Conservation (phyloP, 2,113 vertebrate genomes). For the Hypocryptadius cinnamomeus region DNA sequence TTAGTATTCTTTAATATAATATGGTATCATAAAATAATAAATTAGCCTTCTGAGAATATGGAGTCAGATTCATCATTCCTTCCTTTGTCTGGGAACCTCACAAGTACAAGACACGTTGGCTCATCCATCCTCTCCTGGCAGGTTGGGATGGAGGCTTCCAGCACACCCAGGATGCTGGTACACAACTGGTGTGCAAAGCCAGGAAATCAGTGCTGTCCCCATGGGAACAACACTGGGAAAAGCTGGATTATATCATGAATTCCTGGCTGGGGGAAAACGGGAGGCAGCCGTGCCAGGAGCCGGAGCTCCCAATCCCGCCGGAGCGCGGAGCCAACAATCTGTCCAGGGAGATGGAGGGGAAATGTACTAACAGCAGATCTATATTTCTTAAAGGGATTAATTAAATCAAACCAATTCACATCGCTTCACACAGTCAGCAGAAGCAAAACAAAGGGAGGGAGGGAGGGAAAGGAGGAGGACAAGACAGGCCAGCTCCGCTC, state of each 20-base stretch:
- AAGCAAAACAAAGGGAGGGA: neutral
- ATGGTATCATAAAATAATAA: no score
- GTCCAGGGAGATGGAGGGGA: neutral
- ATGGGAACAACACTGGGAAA: neutral
- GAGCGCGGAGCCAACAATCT: neutral
- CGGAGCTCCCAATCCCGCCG: neutral
- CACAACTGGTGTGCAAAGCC: neutral
- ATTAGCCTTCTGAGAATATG: no score
- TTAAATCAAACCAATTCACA: neutral
- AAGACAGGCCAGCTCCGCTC: neutral
- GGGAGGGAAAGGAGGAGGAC: neutral
- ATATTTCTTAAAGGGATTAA: neutral
- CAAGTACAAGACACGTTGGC: neutral
- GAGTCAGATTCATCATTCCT: no score
- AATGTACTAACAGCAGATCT: neutral
- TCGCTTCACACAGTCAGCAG: neutral
- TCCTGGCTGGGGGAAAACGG: neutral
- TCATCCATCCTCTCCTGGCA: neutral
- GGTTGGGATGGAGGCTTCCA: neutral
- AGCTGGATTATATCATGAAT: neutral
- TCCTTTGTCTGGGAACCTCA: no score
- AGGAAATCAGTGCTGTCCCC: neutral
- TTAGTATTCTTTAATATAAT: no score
- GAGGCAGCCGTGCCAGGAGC: neutral
- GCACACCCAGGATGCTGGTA: neutral